Percentiles rank a stretch among this genome's conserved stretches.
These are phyloP conservation scores for Etheostoma nigrum DNA, from an alignment of 2,797 vertebrate genomes.

Conservation along the genomic window DNA sequence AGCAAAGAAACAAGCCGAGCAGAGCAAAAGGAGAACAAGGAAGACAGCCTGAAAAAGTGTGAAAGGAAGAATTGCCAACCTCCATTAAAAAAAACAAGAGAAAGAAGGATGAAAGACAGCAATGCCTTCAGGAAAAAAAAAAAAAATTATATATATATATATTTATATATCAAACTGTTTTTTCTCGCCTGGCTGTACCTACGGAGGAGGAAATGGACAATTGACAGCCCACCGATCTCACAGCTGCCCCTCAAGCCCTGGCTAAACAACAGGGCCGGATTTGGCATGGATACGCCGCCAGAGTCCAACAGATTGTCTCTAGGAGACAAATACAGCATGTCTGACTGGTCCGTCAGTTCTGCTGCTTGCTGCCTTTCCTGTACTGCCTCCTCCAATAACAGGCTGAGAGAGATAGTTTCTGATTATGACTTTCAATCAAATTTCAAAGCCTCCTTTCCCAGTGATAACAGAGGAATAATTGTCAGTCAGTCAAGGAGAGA, in stretches of 20 bases:
- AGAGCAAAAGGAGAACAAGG: slow-evolving; percentile 31
- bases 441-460: slow-evolving; percentile 36
- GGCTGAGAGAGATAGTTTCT: slow-evolving; percentile 32
- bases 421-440: slow-evolving; percentile 61
- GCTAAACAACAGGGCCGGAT: slow-evolving; percentile 40
- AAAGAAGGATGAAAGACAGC: slow-evolving; percentile 28
- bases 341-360: slow-evolving; percentile 56
- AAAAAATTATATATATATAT: too few species aligned
- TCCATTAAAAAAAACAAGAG: slow-evolving; percentile 58
- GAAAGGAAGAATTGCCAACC: slow-evolving; percentile 21
- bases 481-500: slow-evolving; percentile 45
- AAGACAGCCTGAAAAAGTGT: slow-evolving; percentile 11
- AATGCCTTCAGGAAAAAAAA: slow-evolving; percentile 35
- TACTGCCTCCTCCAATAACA: slow-evolving; percentile 41
- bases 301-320: slow-evolving; percentile 50
- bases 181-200: slow-evolving; percentile 46
- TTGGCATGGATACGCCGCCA: slow-evolving; percentile 48
- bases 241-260: slow-evolving; percentile 47
- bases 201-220: slow-evolving; percentile 42
- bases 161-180: slow-evolving; percentile 5
- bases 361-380: slow-evolving; percentile 37
- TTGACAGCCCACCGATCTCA: slow-evolving; percentile 55
- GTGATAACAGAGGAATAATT: slow-evolving; percentile 33
- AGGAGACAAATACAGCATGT: slow-evolving; percentile 56
- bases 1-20: slow-evolving; percentile 39